Conservation (phyloP, 2,113 vertebrate species). For the Triplophysa rosa region DNA sequence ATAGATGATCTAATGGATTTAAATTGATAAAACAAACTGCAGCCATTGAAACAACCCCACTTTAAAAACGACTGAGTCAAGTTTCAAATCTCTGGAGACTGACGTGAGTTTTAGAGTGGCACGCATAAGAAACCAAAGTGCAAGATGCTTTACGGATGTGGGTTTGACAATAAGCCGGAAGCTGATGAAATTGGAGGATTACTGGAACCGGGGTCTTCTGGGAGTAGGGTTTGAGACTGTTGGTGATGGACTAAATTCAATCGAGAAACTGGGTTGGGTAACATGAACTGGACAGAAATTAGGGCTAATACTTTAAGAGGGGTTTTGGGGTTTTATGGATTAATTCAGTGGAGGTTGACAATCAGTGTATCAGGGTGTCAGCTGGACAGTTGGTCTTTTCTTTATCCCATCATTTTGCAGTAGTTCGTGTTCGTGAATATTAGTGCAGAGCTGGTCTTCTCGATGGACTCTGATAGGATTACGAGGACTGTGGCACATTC, state of each 20-base stretch:
- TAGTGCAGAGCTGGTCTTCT: slow-evolving; percentile 15
- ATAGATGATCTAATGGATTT: not conserved
- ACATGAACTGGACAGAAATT: slow-evolving; percentile 40
- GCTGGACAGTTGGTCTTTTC: slow-evolving; percentile 20
- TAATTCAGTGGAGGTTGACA: slow-evolving; percentile 25
- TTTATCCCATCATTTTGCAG: slow-evolving; percentile 35
- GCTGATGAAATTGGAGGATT: slow-evolving; percentile 39
- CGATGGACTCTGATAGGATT: slow-evolving; percentile 41
- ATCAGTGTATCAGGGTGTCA: not conserved
- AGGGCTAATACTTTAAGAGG: slow-evolving; percentile 19
- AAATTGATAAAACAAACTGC: slow-evolving; percentile 7
- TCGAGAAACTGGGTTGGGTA: slow-evolving; percentile 37
- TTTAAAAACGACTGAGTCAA: not conserved
- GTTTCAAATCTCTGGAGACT: slow-evolving; percentile 1
- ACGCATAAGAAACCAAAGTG: slow-evolving; percentile 20
- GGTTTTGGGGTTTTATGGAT: slow-evolving; percentile 37
- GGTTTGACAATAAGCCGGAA: slow-evolving; percentile 39
- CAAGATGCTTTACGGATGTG: slow-evolving; percentile 36
- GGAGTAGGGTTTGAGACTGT: slow-evolving; percentile 30
- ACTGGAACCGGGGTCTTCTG: slow-evolving; percentile 34
- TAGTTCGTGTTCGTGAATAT: slow-evolving; percentile 38
- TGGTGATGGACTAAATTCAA: slow-evolving; percentile 43
- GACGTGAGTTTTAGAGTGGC: slow-evolving; percentile 18
- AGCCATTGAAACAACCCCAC: not conserved
- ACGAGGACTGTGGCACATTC: slow-evolving; percentile 35